These are phyloP conservation scores for Oryzias sinensis DNA, from an alignment of 2,797 vertebrate genomes.

Conservation along the genomic window DNA sequence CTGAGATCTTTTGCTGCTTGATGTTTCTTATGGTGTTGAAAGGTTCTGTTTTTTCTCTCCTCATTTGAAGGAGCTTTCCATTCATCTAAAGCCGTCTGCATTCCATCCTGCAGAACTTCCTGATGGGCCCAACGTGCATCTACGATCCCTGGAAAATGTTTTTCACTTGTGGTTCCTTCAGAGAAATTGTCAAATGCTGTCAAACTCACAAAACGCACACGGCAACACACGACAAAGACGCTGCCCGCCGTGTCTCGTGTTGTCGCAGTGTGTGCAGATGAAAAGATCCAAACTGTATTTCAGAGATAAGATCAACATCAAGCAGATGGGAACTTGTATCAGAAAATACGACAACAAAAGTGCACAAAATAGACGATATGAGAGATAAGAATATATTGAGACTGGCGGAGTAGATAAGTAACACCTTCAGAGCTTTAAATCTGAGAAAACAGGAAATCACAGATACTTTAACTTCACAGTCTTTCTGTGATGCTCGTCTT, in stretches of 20 bases:
- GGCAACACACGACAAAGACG: constrained; percentile 32
- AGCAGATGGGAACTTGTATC: constrained; percentile 31
- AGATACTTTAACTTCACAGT: background rate
- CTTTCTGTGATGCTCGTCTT: background rate
- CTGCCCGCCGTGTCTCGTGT: constrained; percentile 40
- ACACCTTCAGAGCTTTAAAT: constrained; percentile 14
- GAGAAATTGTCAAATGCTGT: constrained; percentile 28
- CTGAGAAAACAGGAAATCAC: constrained; percentile 34
- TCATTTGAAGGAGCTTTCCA: background rate
- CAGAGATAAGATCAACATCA: constrained; percentile 29
- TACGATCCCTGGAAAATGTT: constrained; percentile 4
- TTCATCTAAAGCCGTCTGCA: background rate
- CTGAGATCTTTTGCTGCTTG: background rate
- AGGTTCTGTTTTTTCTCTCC: background rate
- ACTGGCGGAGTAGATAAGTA: constrained; percentile 19
- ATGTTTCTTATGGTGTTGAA: background rate
- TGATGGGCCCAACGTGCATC: background rate
- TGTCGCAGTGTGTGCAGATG: constrained; percentile 23
- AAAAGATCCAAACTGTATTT: constrained; percentile 34
- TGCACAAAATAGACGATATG: constrained; percentile 23
- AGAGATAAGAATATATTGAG: constrained; percentile 36
- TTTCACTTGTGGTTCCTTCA: background rate
- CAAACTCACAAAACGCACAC: constrained; percentile 17
- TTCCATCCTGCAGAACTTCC: background rate
- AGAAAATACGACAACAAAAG: constrained; percentile 19